Evolutionary conservation across 2,113 vertebrate genomes (phyloP).

Genomic region (Indicator maculatus): DNA sequence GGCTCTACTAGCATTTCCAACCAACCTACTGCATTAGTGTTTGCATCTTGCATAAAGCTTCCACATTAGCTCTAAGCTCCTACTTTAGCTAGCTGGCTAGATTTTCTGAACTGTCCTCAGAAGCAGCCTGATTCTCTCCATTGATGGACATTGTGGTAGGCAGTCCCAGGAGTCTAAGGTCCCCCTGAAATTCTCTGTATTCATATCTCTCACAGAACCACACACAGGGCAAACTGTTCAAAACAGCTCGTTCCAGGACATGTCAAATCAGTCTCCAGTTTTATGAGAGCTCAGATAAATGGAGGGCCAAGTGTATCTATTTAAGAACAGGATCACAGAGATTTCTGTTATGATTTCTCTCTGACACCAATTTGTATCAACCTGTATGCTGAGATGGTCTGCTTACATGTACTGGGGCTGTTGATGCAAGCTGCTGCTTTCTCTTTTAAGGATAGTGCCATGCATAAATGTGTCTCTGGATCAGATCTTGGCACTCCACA

Average conservation of each 20-base stretch:
- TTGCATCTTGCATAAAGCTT: not conserved
- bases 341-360: not conserved
- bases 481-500: not conserved
- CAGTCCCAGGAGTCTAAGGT: not conserved
- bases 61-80: not conserved
- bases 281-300: not conserved
- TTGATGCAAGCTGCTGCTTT: not conserved
- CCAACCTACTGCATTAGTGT: not conserved
- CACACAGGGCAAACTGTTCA: not conserved
- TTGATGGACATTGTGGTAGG: not conserved
- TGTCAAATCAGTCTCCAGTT: not conserved
- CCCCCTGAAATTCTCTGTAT: not conserved
- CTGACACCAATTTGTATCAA: not conserved
- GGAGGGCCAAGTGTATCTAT: not conserved
- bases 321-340: not conserved
- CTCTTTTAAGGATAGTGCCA: not conserved
- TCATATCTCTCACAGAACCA: not conserved
- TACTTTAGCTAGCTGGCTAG: not conserved
- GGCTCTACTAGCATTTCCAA: not conserved
- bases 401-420: fast-evolving
- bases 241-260: not conserved
- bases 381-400: not conserved
- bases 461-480: not conserved
- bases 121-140: not conserved
- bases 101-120: not conserved